A percentile compares a stretch with the other conserved stretches of the same genome.
Evolutionary conservation across 2,888 invertebrate genomes (phyloP).

Genomic region (Geophilus truncorum): DNA sequence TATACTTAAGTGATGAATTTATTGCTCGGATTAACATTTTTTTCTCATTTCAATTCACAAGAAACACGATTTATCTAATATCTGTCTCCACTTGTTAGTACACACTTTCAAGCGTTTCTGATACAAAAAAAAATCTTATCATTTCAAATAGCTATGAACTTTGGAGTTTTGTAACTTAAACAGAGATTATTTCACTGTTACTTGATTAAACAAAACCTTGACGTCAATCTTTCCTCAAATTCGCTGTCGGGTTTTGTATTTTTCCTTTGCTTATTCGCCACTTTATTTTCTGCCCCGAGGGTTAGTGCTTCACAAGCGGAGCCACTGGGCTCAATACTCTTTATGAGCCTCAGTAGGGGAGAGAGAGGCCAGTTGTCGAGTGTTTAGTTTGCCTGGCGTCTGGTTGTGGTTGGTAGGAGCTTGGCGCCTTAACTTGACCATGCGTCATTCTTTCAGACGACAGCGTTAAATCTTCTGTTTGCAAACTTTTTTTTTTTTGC

Average conservation of each 20-base stretch:
- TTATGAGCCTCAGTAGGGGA: background rate
- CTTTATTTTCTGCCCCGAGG: background rate
- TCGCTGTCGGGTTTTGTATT: background rate
- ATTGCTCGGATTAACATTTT: background rate
- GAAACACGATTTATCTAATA: too few species aligned
- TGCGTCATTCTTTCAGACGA: background rate
- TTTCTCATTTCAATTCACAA: background rate
- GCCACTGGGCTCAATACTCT: background rate
- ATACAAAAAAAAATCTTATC: too few species aligned
- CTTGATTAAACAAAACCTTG: background rate
- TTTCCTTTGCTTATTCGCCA: background rate
- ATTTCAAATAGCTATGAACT: background rate
- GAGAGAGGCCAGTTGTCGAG: background rate
- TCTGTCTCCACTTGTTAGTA: too few species aligned
- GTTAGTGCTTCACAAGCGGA: background rate
- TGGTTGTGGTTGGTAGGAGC: background rate
- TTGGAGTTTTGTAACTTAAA: background rate
- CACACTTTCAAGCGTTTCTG: too few species aligned
- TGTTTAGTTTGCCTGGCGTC: background rate
- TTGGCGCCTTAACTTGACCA: background rate
- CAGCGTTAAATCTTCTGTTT: background rate
- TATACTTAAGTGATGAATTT: background rate
- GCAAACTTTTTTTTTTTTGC: too few species aligned
- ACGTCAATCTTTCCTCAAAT: background rate
- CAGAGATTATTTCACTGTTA: background rate